phyloP scores from a whole-genome alignment of 2,113 vertebrate genomes.

The Laterallus jamaicensis region DNA sequence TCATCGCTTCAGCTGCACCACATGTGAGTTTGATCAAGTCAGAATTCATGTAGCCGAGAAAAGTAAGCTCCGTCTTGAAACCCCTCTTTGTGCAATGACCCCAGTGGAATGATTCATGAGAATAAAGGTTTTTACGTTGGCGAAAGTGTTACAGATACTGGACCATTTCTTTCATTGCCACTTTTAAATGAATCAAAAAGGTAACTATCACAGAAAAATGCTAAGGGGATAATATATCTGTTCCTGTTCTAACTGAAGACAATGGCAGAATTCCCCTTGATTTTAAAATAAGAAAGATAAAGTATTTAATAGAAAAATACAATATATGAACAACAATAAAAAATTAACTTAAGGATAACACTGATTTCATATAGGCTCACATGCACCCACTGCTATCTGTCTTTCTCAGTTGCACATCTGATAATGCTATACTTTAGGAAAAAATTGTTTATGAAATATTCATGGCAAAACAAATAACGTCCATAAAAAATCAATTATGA shows the following conservation, averaged over 20 bases:
- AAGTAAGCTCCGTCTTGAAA: neutral
- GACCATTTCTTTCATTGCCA: neutral
- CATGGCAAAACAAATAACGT: conserved; percentile 33
- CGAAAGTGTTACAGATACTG: neutral
- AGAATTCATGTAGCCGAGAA: neutral
- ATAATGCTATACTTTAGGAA: neutral
- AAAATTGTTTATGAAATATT: conserved; percentile 48
- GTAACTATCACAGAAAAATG: neutral
- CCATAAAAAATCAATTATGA: conserved; percentile 58
- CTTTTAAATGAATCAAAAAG: neutral
- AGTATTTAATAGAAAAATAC: neutral
- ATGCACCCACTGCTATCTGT: neutral
- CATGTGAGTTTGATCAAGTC: conserved; percentile 23
- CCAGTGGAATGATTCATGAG: neutral
- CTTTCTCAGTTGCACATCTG: neutral
- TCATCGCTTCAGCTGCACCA: neutral
- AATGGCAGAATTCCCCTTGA: neutral
- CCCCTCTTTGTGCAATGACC: conserved; percentile 18
- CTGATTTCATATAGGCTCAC: neutral
- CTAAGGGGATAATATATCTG: neutral
- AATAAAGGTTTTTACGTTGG: conserved; percentile 23
- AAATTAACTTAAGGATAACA: neutral
- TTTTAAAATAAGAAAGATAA: neutral
- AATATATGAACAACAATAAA: neutral
- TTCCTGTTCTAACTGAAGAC: neutral